Evolutionary conservation across 2,888 invertebrate genomes (phyloP).

Genomic region (Pasiphila rectangulata): DNA sequence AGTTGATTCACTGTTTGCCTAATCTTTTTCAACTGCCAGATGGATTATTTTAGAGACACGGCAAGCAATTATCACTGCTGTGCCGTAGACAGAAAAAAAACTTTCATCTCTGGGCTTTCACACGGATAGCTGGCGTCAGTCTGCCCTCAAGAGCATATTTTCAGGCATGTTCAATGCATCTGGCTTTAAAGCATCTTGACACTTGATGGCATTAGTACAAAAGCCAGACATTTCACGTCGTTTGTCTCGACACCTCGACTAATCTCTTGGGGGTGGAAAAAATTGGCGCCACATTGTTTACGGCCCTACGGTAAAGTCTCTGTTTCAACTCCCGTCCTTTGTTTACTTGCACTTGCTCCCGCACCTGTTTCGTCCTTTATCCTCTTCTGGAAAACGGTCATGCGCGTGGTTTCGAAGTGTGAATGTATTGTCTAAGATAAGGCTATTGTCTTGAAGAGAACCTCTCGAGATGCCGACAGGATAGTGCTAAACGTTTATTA

Average conservation of each 20-base stretch:
- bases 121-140: slow-evolving; percentile 23
- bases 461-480: slow-evolving; percentile 40
- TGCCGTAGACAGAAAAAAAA: slow-evolving; percentile 12
- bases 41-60: neutral
- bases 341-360: slow-evolving; percentile 62
- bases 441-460: slow-evolving; percentile 45
- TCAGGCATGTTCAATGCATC: slow-evolving; percentile 26
- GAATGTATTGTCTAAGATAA: slow-evolving; percentile 40
- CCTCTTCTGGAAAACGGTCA: slow-evolving; percentile 55
- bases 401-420: slow-evolving; percentile 52
- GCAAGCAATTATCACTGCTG: neutral
- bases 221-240: slow-evolving; percentile 72
- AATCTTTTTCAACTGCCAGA: neutral
- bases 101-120: slow-evolving; percentile 20
- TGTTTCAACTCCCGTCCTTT: slow-evolving; percentile 59
- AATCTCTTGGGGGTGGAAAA: slow-evolving; percentile 58
- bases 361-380: slow-evolving; percentile 62
- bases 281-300: slow-evolving; percentile 66
- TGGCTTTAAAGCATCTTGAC: slow-evolving; percentile 45
- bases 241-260: slow-evolving; percentile 71
- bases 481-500: slow-evolving; percentile 33
- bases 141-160: slow-evolving; percentile 30
- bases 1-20: neutral
- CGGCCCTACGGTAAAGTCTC: slow-evolving; percentile 52
- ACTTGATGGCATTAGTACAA: slow-evolving; percentile 60